Evolutionary conservation across 2,888 invertebrate genomes (phyloP).

Genomic region (Neocrepidodera transversa): DNA sequence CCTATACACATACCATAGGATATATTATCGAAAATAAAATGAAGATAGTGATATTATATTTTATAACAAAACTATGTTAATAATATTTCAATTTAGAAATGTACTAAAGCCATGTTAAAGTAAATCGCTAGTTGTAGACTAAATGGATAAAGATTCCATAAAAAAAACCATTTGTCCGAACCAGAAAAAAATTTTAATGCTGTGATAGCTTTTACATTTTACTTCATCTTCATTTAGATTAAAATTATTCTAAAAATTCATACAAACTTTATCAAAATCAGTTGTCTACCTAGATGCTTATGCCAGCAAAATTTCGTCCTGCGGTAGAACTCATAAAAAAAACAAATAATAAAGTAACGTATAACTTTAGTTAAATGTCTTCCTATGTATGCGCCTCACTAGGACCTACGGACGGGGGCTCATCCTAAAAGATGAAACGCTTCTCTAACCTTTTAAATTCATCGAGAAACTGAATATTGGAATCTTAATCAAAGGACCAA

Average conservation of each 20-base stretch:
- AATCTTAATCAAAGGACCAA: neutral
- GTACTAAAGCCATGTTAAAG: too few species aligned
- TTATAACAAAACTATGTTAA: too few species aligned
- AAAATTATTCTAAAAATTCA: too few species aligned
- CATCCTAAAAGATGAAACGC: constrained; percentile 20
- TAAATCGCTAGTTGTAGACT: too few species aligned
- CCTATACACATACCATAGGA: too few species aligned
- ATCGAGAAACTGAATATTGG: neutral
- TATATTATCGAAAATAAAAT: too few species aligned
- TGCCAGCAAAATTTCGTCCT: constrained; percentile 23
- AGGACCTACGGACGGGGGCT: constrained; percentile 42
- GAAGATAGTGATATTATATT: too few species aligned
- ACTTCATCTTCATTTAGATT: too few species aligned
- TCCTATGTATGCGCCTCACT: constrained; percentile 55
- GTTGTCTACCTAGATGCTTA: constrained; percentile 19
- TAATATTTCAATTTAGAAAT: too few species aligned
- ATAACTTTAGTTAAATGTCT: constrained; percentile 57
- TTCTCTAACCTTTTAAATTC: neutral
- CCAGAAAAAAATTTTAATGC: constrained; percentile 1
- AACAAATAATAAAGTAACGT: constrained; percentile 14
- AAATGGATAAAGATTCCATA: too few species aligned
- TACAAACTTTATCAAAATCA: neutral
- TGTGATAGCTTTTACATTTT: neutral
- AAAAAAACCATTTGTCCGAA: too few species aligned
- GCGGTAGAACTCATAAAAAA: constrained; percentile 15